Percentiles rank a stretch among this genome's conserved stretches.
phyloP scores from a whole-genome alignment of 2,797 vertebrate species.

The Sebastes minor region DNA sequence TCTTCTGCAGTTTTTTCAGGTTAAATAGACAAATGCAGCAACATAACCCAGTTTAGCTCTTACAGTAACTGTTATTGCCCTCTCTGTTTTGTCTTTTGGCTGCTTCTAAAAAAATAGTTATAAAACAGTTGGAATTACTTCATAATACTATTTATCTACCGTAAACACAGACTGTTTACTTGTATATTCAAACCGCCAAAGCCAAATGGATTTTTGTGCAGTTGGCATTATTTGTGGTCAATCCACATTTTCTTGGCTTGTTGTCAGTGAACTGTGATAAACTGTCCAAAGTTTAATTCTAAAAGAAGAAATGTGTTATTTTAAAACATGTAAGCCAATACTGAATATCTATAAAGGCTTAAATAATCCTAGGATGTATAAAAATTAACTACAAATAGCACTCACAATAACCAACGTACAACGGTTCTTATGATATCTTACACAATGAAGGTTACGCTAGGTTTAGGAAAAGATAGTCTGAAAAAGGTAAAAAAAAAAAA shows the following conservation, averaged over 20 bases:
- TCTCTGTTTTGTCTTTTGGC: neutral
- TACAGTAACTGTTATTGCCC: neutral
- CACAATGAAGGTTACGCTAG: too few species aligned
- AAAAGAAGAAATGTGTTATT: neutral
- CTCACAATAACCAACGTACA: neutral
- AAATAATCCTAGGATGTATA: neutral
- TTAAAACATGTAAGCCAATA: neutral
- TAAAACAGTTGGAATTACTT: conserved; percentile 9
- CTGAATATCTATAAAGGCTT: neutral
- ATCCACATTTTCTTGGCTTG: neutral
- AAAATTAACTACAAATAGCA: neutral
- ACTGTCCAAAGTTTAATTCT: neutral
- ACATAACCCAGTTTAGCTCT: neutral
- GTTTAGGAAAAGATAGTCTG: too few species aligned
- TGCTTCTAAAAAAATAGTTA: neutral
- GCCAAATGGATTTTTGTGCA: neutral
- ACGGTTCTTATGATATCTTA: too few species aligned
- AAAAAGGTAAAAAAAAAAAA: too few species aligned
- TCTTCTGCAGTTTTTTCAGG: neutral
- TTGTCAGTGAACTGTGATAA: neutral
- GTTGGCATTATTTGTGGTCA: neutral
- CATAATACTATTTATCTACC: neutral
- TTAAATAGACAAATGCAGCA: neutral
- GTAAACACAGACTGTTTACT: conserved; percentile 1
- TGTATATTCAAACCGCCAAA: neutral